phyloP scores from a whole-genome alignment of 2,888 invertebrate genomes.

The Parapristionchus giblindavisi region DNA sequence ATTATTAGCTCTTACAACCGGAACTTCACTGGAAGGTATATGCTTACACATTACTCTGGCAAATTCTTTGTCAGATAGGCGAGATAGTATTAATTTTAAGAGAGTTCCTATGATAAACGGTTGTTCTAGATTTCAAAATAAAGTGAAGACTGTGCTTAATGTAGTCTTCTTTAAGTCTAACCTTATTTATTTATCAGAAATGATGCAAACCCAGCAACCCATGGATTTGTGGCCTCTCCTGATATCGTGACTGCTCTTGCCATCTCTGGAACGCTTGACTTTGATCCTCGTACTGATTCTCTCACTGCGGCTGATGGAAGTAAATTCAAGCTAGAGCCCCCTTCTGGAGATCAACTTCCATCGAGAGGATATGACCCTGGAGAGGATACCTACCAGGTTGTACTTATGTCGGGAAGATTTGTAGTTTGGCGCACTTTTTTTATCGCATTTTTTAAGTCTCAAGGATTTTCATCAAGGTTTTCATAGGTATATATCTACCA shows the following conservation, averaged over 20 bases:
- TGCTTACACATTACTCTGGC: slow-evolving; percentile 74
- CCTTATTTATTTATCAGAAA: too few relatives aligned
- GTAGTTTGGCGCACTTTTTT: too few relatives aligned
- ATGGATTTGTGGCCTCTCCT: slow-evolving; percentile 96
- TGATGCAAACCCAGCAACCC: slow-evolving; percentile 79
- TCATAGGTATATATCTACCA: too few relatives aligned
- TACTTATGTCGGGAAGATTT: too few relatives aligned
- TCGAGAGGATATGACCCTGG: slow-evolving; percentile 94
- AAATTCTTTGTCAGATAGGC: neutral
- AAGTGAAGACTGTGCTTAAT: too few relatives aligned
- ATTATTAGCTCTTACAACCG: slow-evolving; percentile 99
- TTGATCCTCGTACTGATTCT: slow-evolving; percentile 89
- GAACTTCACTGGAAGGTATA: slow-evolving; percentile 83
- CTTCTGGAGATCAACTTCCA: slow-evolving; percentile 91
- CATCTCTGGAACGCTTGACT: slow-evolving; percentile 85
- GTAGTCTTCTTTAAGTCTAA: too few relatives aligned
- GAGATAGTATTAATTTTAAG: too few relatives aligned
- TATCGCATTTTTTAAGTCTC: too few relatives aligned
- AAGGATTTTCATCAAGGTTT: too few relatives aligned
- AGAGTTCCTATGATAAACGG: too few relatives aligned
- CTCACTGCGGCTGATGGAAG: slow-evolving; percentile 82
- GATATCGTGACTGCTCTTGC: slow-evolving; percentile 95
- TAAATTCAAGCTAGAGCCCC: slow-evolving; percentile 85
- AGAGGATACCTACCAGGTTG: slow-evolving; percentile 78
- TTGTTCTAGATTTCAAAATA: too few relatives aligned